Evolutionary conservation across 2,797 vertebrate species (phyloP).

Genomic region (Microctenopoma stevenorrisi): DNA sequence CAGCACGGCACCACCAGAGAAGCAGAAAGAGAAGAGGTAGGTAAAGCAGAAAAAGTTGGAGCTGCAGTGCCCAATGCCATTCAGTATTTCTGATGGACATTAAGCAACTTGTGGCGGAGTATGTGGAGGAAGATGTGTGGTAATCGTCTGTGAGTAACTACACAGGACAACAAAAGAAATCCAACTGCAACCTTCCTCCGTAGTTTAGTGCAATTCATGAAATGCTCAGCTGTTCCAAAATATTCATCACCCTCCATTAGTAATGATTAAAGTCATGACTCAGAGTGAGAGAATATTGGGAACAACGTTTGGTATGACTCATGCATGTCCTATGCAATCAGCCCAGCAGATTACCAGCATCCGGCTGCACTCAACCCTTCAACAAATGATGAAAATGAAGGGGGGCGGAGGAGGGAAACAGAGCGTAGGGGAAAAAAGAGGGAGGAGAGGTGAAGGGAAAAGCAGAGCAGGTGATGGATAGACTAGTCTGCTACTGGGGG

Average conservation of each 20-base stretch:
- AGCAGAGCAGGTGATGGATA: constrained; percentile 34
- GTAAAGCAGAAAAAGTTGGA: too few species aligned
- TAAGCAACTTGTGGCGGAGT: too few species aligned
- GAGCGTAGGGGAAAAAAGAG: neutral
- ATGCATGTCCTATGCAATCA: constrained; percentile 70
- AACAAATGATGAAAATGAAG: constrained; percentile 57
- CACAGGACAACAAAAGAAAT: constrained; percentile 16
- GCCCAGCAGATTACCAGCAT: constrained; percentile 68
- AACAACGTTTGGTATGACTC: constrained; percentile 68
- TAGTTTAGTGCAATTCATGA: constrained; percentile 44
- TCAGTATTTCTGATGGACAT: too few species aligned
- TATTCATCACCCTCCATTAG: constrained; percentile 75
- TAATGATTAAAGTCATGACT: constrained; percentile 71
- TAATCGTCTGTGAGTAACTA: neutral
- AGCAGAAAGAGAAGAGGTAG: too few species aligned
- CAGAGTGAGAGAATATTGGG: constrained; percentile 60
- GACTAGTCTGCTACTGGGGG: constrained; percentile 36
- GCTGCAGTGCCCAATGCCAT: too few species aligned
- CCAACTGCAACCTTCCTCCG: constrained; percentile 23
- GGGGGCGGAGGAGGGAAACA: neutral
- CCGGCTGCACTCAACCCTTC: constrained; percentile 56
- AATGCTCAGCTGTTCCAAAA: constrained; percentile 56
- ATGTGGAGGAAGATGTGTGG: too few species aligned
- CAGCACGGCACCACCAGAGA: too few species aligned
- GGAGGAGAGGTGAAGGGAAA: constrained; percentile 23